phyloP scores from a whole-genome alignment of 2,797 vertebrate species.

The Leptodactylus fallax region DNA sequence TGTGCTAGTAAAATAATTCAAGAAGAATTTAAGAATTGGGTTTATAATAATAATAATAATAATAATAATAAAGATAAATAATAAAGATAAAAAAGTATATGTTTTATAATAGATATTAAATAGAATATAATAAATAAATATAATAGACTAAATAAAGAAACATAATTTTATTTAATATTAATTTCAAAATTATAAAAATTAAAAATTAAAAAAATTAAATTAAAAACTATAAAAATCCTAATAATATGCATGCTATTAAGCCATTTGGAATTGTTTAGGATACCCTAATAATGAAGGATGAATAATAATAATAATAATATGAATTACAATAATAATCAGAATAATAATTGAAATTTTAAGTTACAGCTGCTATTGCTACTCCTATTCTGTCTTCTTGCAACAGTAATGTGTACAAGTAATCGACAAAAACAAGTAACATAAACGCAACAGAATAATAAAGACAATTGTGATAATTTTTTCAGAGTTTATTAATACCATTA shows the following conservation, averaged over 20 bases:
- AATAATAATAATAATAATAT: background rate
- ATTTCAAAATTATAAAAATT: background rate
- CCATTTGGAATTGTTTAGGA: background rate
- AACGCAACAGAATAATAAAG: conserved; percentile 68
- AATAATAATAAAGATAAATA: too few relatives aligned
- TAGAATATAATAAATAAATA: background rate
- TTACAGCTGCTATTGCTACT: too few relatives aligned
- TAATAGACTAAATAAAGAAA: background rate
- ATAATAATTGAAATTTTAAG: too few relatives aligned
- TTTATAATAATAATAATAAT: background rate
- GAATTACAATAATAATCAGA: background rate
- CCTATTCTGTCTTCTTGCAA: too few relatives aligned
- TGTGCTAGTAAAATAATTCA: too few relatives aligned
- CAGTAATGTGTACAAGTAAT: too few relatives aligned
- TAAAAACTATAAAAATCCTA: too few relatives aligned
- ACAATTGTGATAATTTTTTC: conserved; percentile 74
- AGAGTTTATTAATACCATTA: conserved; percentile 86
- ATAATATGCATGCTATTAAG: background rate
- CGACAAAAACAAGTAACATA: background rate
- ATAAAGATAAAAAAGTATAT: too few relatives aligned
- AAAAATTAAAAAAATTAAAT: background rate
- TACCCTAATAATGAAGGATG: background rate
- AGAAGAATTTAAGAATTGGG: too few relatives aligned
- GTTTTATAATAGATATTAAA: background rate
- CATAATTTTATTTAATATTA: background rate